These are phyloP conservation scores for Telenomus remus DNA, from an alignment of 1,140 invertebrate species.

Conservation along the genomic window DNA sequence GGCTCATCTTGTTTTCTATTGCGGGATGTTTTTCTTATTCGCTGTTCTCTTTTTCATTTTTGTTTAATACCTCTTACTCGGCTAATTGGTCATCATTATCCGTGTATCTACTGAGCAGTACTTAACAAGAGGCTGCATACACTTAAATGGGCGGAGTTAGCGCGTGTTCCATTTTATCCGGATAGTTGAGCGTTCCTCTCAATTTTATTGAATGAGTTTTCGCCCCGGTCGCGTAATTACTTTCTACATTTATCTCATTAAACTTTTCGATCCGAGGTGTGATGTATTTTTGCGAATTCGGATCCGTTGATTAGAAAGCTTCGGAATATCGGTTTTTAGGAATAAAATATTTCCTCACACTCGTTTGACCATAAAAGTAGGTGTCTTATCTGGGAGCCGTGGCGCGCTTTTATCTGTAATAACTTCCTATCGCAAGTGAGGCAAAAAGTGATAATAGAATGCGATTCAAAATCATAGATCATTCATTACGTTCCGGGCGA, in stretches of 20 bases:
- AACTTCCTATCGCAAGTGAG: conserved; percentile 26
- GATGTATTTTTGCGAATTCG: too few relatives aligned
- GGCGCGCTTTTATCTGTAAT: conserved; percentile 11
- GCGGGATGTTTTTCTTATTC: not conserved
- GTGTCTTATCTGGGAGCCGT: not conserved
- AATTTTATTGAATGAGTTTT: not conserved
- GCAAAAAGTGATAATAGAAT: conserved; percentile 52
- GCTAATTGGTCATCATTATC: conserved; percentile 7
- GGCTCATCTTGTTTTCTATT: not conserved
- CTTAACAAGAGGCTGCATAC: conserved; percentile 1
- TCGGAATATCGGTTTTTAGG: not conserved
- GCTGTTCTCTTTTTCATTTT: not conserved
- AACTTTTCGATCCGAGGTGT: too few relatives aligned
- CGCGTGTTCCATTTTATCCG: conserved; percentile 2
- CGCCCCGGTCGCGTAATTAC: not conserved
- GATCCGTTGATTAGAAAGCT: not conserved
- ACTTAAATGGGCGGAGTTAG: conserved; percentile 2
- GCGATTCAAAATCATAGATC: conserved; percentile 47
- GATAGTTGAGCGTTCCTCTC: not conserved
- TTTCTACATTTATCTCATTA: too few relatives aligned
- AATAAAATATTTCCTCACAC: not conserved
- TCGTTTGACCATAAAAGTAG: conserved; percentile 6
- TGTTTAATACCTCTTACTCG: not conserved
- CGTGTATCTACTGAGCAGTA: conserved; percentile 4
- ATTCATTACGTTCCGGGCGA: conserved; percentile 56